A percentile compares a stretch with the other conserved stretches of the same genome.
phyloP scores from a whole-genome alignment of 2,113 vertebrate genomes.

The Cochlearius cochlearius region DNA sequence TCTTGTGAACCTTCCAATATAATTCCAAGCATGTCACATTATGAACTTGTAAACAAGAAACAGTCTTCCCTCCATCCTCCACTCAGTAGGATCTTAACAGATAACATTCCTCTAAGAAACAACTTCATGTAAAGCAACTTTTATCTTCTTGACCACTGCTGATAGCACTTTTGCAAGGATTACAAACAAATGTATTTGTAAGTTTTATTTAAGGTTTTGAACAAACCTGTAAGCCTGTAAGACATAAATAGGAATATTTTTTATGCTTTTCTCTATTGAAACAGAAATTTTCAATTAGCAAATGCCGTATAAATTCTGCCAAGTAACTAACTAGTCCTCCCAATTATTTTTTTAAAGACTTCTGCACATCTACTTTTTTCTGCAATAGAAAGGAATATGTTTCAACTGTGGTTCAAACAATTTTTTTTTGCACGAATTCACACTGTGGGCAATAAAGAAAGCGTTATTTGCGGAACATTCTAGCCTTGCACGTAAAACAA shows the following conservation, averaged over 20 bases:
- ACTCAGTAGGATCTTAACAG: neutral
- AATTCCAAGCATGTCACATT: neutral
- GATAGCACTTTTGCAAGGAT: rapidly evolving
- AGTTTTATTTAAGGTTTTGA: neutral
- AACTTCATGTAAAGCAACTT: neutral
- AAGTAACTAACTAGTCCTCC: neutral
- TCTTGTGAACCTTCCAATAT: neutral
- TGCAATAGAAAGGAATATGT: neutral
- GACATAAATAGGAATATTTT: neutral
- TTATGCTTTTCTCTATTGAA: neutral
- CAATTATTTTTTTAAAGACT: neutral
- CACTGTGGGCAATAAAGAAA: neutral
- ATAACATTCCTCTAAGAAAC: neutral
- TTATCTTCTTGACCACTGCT: neutral
- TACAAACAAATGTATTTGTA: neutral
- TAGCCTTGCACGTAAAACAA: neutral
- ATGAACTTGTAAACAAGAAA: neutral
- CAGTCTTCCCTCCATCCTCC: neutral
- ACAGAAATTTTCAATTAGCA: neutral
- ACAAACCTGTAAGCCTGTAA: neutral
- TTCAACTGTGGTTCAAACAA: neutral
- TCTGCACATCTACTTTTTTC: neutral
- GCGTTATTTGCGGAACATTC: neutral
- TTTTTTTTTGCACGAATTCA: neutral
- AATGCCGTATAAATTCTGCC: neutral